Evolutionary conservation across 2,113 vertebrate species (phyloP), one percentile per base, ranked within the genome.

Genomic region (Oryzias woworae): DNA sequence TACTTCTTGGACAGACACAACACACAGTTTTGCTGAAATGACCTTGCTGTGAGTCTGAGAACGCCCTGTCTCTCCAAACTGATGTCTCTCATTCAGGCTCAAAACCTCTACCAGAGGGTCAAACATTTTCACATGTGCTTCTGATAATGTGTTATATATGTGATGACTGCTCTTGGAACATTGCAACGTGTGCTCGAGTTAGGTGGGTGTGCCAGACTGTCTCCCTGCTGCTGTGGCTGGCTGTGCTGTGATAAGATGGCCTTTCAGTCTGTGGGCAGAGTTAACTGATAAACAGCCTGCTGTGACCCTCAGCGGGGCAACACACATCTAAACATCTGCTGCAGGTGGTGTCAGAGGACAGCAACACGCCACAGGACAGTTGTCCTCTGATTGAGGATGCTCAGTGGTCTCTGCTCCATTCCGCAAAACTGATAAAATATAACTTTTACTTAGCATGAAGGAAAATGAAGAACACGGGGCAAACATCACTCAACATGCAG

Each of bases 161-260:
- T 45, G 47, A 58, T 41, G 36, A 36, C 36, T 36, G 10, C 36
- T 36, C 45, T 57, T 26, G 42, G 23, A 22, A 57, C 53, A 59
- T 77, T 23, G 69, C 45, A 64, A 17, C 24, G 42, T 81, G 52
- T 75, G 54, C n/a, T 46, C 45, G 47, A 61, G 59, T 75, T 6
- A 75, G 63, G 78, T 87, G 87, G 80, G 86, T 84, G 81, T 80
- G 83, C 74, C 84, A 64, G 71, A 2, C 67, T 4, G 62, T 62
- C 75, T 60, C 55, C 50, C 47, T 31, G 49, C 63, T 75, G 61
- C 41, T 54, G 68, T 36, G 36, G 36, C 78, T 86, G 82, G 66
- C 77, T 73, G 72, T 61, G 42, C 36, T 31, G 14, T 78, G 91
- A 92, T 92, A 92, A 91, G 84, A 67, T 50, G 18, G 44, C 8